Percentiles rank a stretch among this genome's conserved stretches.
Evolutionary conservation across 2,113 vertebrate genomes (phyloP).

Genomic region (Dinomys branickii): DNA sequence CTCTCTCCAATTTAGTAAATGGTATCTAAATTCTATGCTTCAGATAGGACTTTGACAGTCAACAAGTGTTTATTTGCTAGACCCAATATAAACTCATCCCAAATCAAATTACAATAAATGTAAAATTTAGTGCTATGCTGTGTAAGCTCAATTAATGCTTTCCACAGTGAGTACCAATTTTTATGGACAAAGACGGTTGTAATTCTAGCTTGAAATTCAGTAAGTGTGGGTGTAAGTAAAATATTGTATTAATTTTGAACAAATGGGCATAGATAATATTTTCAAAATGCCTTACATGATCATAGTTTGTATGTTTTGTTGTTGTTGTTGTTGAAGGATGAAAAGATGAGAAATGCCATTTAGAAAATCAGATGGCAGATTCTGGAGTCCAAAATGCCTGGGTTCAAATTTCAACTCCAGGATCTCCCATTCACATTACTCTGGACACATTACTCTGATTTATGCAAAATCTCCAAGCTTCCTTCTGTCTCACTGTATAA

Average conservation of each 20-base stretch:
- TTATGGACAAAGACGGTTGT: slow-evolving; percentile 33
- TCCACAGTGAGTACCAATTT: slow-evolving; percentile 43
- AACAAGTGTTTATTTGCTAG: slow-evolving; percentile 63
- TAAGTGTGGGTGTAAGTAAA: slow-evolving; percentile 43
- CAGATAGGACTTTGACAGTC: slow-evolving; percentile 19
- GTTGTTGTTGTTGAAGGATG: not conserved
- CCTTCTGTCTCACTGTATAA: slow-evolving; percentile 7
- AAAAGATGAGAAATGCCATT: not conserved
- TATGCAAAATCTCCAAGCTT: not conserved
- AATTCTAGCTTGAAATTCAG: slow-evolving; percentile 39
- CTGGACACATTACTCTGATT: not conserved
- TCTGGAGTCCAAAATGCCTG: not conserved
- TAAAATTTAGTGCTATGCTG: slow-evolving; percentile 48
- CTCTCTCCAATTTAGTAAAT: slow-evolving; percentile 21
- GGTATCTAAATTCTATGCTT: slow-evolving; percentile 53
- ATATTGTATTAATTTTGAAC: slow-evolving; percentile 46
- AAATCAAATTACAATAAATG: slow-evolving; percentile 69
- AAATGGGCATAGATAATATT: not conserved
- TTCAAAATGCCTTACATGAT: not conserved
- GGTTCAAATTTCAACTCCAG: not conserved
- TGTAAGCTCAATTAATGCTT: slow-evolving; percentile 60
- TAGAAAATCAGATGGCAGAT: not conserved
- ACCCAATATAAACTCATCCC: slow-evolving; percentile 44
- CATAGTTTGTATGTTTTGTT: not conserved
- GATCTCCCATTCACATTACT: not conserved